Base-by-base conservation (phyloP, 1,140 invertebrate genomes). In the Notospermus geniculatus region DNA sequence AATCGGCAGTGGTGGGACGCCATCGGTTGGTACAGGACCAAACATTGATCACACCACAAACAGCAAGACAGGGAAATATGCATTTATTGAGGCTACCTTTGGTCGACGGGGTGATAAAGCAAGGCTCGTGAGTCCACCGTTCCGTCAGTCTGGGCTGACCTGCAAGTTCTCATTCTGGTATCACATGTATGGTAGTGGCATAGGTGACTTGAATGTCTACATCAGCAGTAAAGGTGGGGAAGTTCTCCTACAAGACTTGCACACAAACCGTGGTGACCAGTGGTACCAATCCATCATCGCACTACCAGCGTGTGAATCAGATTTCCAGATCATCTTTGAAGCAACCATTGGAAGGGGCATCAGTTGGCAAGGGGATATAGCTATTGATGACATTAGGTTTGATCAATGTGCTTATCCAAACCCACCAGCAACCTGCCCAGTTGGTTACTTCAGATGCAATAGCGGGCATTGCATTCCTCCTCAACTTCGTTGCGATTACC, bases 401-500 rank as follows among this genome's bases (percentile, higher is more conserved):
- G 45, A 63, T 7, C 59, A 67, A 52, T 77, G 78, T 55, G 66
- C 60, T 15, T 70, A 71, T 46, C 61, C 66, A 30, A 60, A 66
- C 29, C 50, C 64, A 28, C 62, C 15, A 62, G 62, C 62, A 50
- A 25, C 36, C 17, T 52, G 43, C 68, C 32, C 25, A 30, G 57
- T 54, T 11, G 46, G n/a, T 5, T 53, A 68, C 52, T 50, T 50
- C 46, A 50, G 4, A 4, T 50, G 46, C 46, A 60, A 22, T 7
- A 64, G 66, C 2, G 62, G 64, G 13, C 50, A 54, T 5, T 79
- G 77, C 69, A 68, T 80, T 17, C 63, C 65, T 2, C 53, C 70
- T 15, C 32, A 54, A 23, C 69, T 71, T 46, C 69, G 76, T 1
- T 92, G 90, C 69, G 87, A 91, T 74, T 92, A 91, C 71, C 88